phyloP scores from a whole-genome alignment of 2,797 vertebrate species.

The Euphonia xanthogaster region DNA sequence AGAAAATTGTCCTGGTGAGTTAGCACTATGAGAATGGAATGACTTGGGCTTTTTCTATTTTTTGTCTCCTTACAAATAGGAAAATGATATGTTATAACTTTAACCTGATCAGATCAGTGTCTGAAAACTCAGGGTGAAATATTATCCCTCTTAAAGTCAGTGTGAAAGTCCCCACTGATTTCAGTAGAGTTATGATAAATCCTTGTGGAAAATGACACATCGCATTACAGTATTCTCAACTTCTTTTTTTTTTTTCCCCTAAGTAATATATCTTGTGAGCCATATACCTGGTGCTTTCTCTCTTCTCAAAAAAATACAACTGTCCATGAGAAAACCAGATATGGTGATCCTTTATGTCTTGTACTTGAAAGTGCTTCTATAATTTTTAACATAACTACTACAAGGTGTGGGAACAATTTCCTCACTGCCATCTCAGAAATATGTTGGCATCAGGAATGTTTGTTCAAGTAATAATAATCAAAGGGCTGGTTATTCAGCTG shows the following conservation, averaged over 20 bases:
- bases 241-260: fast-evolving
- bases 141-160: not conserved
- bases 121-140: slow-evolving; percentile 1
- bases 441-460: not conserved
- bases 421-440: not conserved
- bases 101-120: not conserved
- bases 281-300: not conserved
- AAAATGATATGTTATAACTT: not conserved
- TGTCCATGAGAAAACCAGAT: not conserved
- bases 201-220: not conserved
- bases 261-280: not conserved
- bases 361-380: not conserved
- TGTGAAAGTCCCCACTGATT: not conserved
- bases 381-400: not conserved
- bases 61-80: not conserved
- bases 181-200: not conserved
- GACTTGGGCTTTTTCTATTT: not conserved
- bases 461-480: not conserved
- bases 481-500: not conserved
- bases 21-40: not conserved
- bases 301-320: not conserved
- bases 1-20: not conserved
- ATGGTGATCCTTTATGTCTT: not conserved
- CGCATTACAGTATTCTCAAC: not conserved
- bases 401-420: not conserved